Base-by-base conservation (phyloP, 2,888 invertebrate species). In the Sphaerophoria rueppellii region DNA sequence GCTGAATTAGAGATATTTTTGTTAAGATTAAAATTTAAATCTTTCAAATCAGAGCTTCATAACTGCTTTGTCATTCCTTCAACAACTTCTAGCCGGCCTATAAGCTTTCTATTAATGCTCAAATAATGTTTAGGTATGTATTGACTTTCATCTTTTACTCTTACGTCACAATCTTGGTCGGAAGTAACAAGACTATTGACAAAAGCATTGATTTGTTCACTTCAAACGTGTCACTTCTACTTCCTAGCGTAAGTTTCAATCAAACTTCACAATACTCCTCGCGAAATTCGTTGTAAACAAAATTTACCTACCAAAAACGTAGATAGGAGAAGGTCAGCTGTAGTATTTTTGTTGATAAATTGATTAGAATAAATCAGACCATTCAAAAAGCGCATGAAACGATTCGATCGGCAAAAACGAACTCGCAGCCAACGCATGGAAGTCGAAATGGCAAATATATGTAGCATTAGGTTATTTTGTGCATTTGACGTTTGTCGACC, bases 401-500 rank as follows among this genome's bases (percentile, higher is more conserved):
- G 4, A 4, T 2, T 12, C 37, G 6, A 43, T 16, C 40, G n/a
- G 24, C 6, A 12, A 6, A 40, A 12, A 9, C 11, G 14, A 0
- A 37, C 7, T 58, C 16, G 14, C 12, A 37, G 54, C 67, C 67
- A 52, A 24, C 24, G 40, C 54, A 40, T 67, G 67, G 54, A 54
- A 43, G 43, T 6, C 0, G 43, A 43, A 52, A 52, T 65, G 37
- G 60, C 60, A 60, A 52, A 52, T 52, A n/a, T 48, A 65, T 55
- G 60, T 75, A 60, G 54, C 79, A 67, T 65, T 75, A 4, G 24
- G 50, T 65, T 74, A 11, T 24, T 60, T 71, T 43, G 48, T 83
- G 75, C 67, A 79, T 75, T 43, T 83, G 83, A 83, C 83, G 80
- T 79, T 76, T 85, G 52, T 34, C 32, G 55, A 67, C 54, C 16